Evolutionary conservation across 2,797 vertebrate species (phyloP), one percentile per base, ranked within the genome.

Genomic region (Poecilia picta): DNA sequence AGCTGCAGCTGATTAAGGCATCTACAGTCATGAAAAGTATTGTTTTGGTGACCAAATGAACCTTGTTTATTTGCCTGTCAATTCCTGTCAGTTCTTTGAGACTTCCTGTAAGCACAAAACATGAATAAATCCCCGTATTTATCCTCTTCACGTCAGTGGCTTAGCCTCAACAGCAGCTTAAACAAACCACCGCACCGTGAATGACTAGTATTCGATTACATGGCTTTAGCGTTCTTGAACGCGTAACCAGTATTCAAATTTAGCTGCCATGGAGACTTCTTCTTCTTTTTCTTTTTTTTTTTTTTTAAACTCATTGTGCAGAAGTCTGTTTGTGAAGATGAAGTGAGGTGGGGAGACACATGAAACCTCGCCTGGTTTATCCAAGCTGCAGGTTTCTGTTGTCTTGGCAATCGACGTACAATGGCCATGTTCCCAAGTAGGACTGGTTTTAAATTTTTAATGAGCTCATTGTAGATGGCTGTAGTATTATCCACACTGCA

Each of bases 211-310:
- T 41, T 5, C 5, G 36, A 66, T 31, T 15, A 6, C 28, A 45
- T 36, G 45, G 59, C 43, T 71, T 82, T n/a, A 18, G 62, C 0
- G 1, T 39, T 75, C 85, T 74, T 81, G 33, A 85, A 83, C 86
- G 39, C 57, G 45, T 53, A 72, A 80, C 75, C 84, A 76, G 53
- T 36, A 79, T 90, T 88, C 53, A 90, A 82, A 85, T 86, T 55
- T 46, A 36, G 47, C 74, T 47, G 71, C 62, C 76, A 68, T 81
- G 46, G 76, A 83, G 74, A 86, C 72, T 36, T 2, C 18, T 49
- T 49, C 47, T 2, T 20, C 47, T 18, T 18, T 16, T 66, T 23
- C 4, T 66, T 43, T 43, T 45, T 2, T 41, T 13, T 13, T 43
- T 68, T 71, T 71, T 28, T 41, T 43, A 5, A 45, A 45, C 41